phyloP scores from a whole-genome alignment of 2,888 invertebrate species.

The Nemapogon koenigi region DNA sequence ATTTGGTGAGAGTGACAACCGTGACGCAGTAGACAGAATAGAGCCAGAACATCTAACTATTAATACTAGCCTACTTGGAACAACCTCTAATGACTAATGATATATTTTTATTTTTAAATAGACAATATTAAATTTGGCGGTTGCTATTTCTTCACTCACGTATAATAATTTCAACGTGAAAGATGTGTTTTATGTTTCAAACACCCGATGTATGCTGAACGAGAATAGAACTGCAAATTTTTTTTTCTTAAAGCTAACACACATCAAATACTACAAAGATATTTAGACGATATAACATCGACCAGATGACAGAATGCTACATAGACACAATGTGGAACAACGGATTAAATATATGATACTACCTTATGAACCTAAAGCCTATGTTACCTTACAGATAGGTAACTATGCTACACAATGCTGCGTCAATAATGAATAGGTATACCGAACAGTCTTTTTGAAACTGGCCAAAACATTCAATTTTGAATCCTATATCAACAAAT shows the following conservation, averaged over 20 bases:
- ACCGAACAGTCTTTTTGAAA: constrained; percentile 73
- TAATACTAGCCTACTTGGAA: constrained; percentile 59
- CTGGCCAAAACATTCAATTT: constrained; percentile 70
- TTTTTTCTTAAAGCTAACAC: constrained; percentile 14
- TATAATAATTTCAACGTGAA: constrained; percentile 24
- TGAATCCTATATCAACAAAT: constrained; percentile 54
- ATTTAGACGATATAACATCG: constrained; percentile 40
- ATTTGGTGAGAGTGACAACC: neutral
- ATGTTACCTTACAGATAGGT: constrained; percentile 18
- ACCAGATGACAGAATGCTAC: constrained; percentile 36
- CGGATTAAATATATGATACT: constrained; percentile 5
- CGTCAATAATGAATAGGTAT: constrained; percentile 64
- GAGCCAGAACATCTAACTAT: too few relatives aligned
- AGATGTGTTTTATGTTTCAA: constrained; percentile 1
- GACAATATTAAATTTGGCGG: constrained; percentile 56
- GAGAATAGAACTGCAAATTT: constrained; percentile 27
- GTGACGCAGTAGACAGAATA: constrained; percentile 30
- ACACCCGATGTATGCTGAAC: constrained; percentile 1
- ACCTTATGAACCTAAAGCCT: constrained; percentile 11
- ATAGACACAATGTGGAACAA: constrained; percentile 22
- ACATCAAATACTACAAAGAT: constrained; percentile 26
- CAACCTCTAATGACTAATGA: constrained; percentile 58
- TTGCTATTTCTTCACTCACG: constrained; percentile 52
- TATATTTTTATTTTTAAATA: constrained; percentile 59
- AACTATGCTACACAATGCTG: constrained; percentile 30